These are phyloP conservation scores for Apamea monoglypha DNA, from an alignment of 2,888 invertebrate genomes.

Conservation along the genomic window DNA sequence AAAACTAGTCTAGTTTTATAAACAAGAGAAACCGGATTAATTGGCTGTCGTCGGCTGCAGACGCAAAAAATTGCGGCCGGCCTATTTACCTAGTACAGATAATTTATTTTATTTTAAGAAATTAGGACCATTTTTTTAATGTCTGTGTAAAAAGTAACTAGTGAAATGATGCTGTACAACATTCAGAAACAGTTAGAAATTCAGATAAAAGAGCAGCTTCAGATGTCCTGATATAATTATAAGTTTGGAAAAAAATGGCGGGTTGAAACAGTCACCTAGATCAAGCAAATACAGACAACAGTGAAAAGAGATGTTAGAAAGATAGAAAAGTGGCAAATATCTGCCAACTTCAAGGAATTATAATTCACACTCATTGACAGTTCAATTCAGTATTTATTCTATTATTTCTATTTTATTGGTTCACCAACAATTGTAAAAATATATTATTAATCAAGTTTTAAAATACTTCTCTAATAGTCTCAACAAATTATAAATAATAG, in stretches of 20 bases:
- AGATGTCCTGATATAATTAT: background rate
- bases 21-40: conserved; percentile 53
- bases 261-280: background rate
- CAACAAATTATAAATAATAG: background rate
- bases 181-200: conserved; percentile 1
- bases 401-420: no score
- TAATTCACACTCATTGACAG: background rate
- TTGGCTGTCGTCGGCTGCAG: conserved; percentile 50
- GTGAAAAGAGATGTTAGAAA: background rate
- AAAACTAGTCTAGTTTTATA: conserved; percentile 32
- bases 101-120: conserved; percentile 50
- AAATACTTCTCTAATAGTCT: background rate
- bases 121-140: conserved; percentile 41
- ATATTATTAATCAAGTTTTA: background rate
- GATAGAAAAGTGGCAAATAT: background rate
- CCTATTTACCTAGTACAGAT: conserved; percentile 45
- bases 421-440: background rate
- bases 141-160: conserved; percentile 25
- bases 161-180: conserved; percentile 2
- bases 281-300: background rate
- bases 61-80: conserved; percentile 36
- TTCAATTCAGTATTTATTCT: no score
- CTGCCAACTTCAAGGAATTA: background rate
- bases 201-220: background rate
- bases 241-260: background rate